Percentiles rank a stretch among this genome's conserved stretches.
These are phyloP conservation scores for Meganola albula DNA, from an alignment of 2,888 invertebrate species.

Conservation along the genomic window DNA sequence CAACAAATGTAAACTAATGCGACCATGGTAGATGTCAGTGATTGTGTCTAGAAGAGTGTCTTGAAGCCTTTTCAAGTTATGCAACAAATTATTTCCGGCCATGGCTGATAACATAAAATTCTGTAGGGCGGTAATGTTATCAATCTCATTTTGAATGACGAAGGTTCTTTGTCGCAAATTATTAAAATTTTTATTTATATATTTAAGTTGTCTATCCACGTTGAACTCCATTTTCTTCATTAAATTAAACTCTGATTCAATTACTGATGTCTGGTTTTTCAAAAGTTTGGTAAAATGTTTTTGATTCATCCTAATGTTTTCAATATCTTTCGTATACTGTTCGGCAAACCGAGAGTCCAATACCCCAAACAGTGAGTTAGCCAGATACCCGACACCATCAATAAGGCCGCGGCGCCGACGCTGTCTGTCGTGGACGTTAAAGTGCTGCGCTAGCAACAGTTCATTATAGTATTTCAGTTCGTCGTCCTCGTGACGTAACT, in stretches of 20 bases:
- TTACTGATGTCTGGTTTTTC: constrained; percentile 3
- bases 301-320: constrained; percentile 1
- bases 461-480: too few relatives aligned
- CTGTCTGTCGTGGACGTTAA: too few relatives aligned
- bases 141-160: constrained; percentile 1
- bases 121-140: not conserved
- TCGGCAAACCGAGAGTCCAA: constrained; percentile 4
- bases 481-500: too few relatives aligned
- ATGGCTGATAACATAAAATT: constrained; percentile 4
- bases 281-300: not conserved
- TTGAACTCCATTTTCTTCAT: not conserved
- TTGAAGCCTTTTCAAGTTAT: constrained; percentile 1
- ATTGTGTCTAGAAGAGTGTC: constrained; percentile 2
- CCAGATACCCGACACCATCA: not conserved
- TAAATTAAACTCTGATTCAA: constrained; percentile 2
- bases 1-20: constrained; percentile 2
- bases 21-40: constrained; percentile 1
- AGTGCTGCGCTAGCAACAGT: too few relatives aligned
- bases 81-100: not conserved
- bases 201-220: constrained; percentile 3
- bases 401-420: constrained; percentile 2
- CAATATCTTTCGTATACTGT: not conserved
- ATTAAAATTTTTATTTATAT: constrained; percentile 1
- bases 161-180: not conserved
- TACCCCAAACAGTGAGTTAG: constrained; percentile 4